These are phyloP conservation scores for Patiria pectinifera DNA, from an alignment of 53 echinoderm and acorn worm species.

Conservation along the genomic window DNA sequence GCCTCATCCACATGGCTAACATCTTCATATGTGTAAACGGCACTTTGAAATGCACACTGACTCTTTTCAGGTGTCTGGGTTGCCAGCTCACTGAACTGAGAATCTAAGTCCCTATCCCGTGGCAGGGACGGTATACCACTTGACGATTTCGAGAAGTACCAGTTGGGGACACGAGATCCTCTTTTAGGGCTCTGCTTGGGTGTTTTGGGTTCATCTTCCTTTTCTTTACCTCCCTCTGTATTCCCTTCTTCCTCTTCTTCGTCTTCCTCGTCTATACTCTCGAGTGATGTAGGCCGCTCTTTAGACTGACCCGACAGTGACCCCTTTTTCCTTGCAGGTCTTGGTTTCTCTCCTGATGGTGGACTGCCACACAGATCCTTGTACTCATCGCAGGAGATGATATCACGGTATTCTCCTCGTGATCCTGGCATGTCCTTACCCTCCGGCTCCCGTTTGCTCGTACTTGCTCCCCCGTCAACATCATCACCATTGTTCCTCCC, in stretches of 20 bases:
- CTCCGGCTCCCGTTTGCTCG: slow-evolving; percentile 6
- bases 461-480: slow-evolving; percentile 13
- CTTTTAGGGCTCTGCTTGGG: slow-evolving; percentile 50
- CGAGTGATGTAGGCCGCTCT: slow-evolving; percentile 55
- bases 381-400: slow-evolving; percentile 78
- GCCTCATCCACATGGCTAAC: slow-evolving; percentile 17
- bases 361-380: slow-evolving; percentile 67
- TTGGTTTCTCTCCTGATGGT: not conserved
- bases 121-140: slow-evolving; percentile 48
- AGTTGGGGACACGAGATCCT: slow-evolving; percentile 43
- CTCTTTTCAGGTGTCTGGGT: not conserved
- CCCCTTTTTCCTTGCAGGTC: slow-evolving; percentile 14
- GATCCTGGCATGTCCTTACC: not conserved
- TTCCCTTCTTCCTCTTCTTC: slow-evolving; percentile 27
- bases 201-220: not conserved
- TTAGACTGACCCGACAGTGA: slow-evolving; percentile 11
- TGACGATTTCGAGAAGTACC: slow-evolving; percentile 46
- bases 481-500: not conserved
- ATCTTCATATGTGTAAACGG: not conserved
- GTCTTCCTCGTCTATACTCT: slow-evolving; percentile 67
- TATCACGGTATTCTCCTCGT: slow-evolving; percentile 73
- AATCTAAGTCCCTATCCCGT: slow-evolving; percentile 23
- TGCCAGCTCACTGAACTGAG: slow-evolving; percentile 26
- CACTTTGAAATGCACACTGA: not conserved
- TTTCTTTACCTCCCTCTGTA: not conserved